Conservation (phyloP, 2,797 vertebrate species). For the Pipistrellus pygmaeus region DNA sequence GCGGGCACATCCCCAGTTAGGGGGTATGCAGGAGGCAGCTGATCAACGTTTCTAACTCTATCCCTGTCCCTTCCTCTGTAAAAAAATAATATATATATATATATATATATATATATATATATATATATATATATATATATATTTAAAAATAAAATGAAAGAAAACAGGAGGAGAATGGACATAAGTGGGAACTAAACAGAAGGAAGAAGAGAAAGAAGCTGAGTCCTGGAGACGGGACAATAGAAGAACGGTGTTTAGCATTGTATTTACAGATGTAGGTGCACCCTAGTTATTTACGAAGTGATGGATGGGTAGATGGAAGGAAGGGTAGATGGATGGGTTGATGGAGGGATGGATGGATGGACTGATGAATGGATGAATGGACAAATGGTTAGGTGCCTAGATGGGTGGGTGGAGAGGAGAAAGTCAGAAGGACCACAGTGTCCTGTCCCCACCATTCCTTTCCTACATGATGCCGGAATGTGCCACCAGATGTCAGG, state of each 20-base stretch:
- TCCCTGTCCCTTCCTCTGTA: no score
- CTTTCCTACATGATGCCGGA: not conserved
- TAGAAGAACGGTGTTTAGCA: rapidly evolving
- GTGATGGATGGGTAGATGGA: not conserved
- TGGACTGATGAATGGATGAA: not conserved
- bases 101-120: no score
- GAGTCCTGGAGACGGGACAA: not conserved
- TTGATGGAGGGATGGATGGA: no score
- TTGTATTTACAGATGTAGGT: rapidly evolving
- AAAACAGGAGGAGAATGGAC: not conserved
- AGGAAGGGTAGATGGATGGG: no score
- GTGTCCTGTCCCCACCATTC: rapidly evolving
- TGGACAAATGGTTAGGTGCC: not conserved
- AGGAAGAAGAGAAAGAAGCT: not conserved
- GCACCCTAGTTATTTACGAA: not conserved
- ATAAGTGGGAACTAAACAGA: not conserved
- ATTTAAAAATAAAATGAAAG: not conserved
- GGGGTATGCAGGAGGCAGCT: no score
- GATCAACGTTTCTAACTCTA: no score
- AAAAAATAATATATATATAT: not conserved
- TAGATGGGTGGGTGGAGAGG: not conserved
- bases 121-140: no score
- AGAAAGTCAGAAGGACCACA: not conserved
- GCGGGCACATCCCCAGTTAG: no score
- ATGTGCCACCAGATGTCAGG: constrained; percentile 70